A percentile compares a stretch with the other conserved stretches of the same genome.
These are phyloP conservation scores for Ditula angustiorana DNA, from an alignment of 2,888 invertebrate species.

Conservation along the genomic window DNA sequence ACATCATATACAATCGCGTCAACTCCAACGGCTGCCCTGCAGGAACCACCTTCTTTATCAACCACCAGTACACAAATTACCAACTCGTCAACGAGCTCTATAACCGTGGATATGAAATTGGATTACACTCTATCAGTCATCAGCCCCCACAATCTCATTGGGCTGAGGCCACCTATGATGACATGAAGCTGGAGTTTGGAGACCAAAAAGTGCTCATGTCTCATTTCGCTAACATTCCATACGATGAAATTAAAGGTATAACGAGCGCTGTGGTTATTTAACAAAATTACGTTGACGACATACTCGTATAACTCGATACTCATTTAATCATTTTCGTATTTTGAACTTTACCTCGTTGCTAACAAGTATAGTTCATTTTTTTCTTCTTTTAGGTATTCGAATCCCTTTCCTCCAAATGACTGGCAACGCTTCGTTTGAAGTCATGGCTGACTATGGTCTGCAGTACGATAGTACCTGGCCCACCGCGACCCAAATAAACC, in stretches of 20 bases:
- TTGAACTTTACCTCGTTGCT: too few species aligned
- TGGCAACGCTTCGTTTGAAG: constrained; percentile 77
- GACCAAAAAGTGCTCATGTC: constrained; percentile 74
- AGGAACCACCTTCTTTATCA: constrained; percentile 86
- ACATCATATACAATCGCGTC: constrained; percentile 67
- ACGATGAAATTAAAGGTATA: constrained; percentile 54
- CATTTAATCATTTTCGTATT: not conserved
- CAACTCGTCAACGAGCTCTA: constrained; percentile 78
- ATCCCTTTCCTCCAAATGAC: constrained; percentile 72
- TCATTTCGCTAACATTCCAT: constrained; percentile 68
- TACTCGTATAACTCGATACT: not conserved
- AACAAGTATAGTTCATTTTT: not conserved
- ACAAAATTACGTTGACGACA: not conserved
- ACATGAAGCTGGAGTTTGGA: constrained; percentile 77
- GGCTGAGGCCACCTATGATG: constrained; percentile 70
- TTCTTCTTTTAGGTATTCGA: constrained; percentile 51
- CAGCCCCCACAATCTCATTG: constrained; percentile 77
- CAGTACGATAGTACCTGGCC: constrained; percentile 85
- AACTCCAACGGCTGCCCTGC: constrained; percentile 87
- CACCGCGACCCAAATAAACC: constrained; percentile 56
- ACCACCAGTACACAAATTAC: constrained; percentile 88
- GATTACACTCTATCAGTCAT: constrained; percentile 86
- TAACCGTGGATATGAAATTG: constrained; percentile 82
- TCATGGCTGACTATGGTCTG: constrained; percentile 70
- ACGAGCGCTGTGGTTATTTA: too few species aligned